Evolutionary conservation across 2,888 invertebrate species (phyloP).

Genomic region (Drosophila histrio): DNA sequence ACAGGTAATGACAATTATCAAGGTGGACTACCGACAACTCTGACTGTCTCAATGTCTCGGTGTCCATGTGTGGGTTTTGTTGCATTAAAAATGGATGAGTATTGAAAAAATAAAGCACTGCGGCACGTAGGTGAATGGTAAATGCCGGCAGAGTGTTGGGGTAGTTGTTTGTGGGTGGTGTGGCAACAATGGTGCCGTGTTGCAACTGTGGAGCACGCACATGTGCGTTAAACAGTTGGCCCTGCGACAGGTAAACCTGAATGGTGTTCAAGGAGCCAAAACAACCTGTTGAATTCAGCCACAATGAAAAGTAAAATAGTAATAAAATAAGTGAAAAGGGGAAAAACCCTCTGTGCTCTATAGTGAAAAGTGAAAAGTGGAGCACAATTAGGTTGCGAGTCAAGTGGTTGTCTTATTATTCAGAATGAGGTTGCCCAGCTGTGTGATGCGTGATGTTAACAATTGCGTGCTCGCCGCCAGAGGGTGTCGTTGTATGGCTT

Average conservation of each 20-base stretch:
- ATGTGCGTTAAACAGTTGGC: constrained; percentile 24
- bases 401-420: constrained; percentile 27
- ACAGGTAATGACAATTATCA: constrained; percentile 8
- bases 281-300: constrained; percentile 36
- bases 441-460: constrained; percentile 58
- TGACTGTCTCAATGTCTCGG: neutral
- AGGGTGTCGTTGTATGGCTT: neutral
- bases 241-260: neutral
- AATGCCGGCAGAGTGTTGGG: neutral
- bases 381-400: constrained; percentile 22
- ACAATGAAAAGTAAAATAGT: neutral
- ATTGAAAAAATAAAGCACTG: constrained; percentile 42
- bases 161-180: neutral
- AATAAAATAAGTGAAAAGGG: neutral
- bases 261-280: constrained; percentile 13
- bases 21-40: neutral
- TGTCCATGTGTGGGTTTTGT: neutral
- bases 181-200: neutral
- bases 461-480: constrained; percentile 49
- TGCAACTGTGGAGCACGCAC: constrained; percentile 34
- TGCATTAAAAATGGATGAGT: constrained; percentile 63
- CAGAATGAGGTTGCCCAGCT: constrained; percentile 57
- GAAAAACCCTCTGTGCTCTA: neutral
- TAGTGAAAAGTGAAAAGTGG: constrained; percentile 20
- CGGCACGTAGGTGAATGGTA: constrained; percentile 38